These are phyloP conservation scores for Gnathonemus longibarbis DNA, from an alignment of 2,113 vertebrate species.

Conservation along the genomic window DNA sequence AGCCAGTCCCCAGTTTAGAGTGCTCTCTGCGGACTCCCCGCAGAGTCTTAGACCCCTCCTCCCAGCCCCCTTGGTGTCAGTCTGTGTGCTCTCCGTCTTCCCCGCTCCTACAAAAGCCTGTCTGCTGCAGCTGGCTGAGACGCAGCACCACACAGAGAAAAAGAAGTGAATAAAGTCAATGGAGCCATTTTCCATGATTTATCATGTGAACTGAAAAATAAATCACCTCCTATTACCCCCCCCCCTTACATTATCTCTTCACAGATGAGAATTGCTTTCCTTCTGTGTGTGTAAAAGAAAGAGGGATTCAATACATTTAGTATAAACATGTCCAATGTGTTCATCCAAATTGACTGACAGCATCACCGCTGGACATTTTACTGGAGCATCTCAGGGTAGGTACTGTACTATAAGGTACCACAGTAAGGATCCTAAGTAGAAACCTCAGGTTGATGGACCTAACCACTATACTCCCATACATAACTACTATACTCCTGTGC, in stretches of 20 bases:
- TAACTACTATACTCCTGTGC: neutral
- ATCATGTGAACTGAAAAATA: neutral
- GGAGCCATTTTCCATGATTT: neutral
- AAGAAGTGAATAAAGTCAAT: neutral
- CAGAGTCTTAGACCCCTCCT: neutral
- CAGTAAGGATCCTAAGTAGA: neutral
- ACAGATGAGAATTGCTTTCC: neutral
- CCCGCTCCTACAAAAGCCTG: neutral
- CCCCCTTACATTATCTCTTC: neutral
- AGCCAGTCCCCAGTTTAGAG: neutral
- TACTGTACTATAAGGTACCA: neutral
- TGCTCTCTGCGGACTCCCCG: neutral
- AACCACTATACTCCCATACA: neutral
- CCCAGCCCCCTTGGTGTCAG: neutral
- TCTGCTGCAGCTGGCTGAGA: conserved; percentile 40
- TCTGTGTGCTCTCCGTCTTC: neutral
- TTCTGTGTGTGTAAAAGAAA: neutral
- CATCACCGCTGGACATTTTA: neutral
- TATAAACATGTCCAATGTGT: neutral
- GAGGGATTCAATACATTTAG: neutral
- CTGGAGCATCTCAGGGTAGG: neutral
- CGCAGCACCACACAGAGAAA: conserved; percentile 1
- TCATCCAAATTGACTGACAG: neutral
- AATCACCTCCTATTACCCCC: neutral
- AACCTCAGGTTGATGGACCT: neutral